Conservation (phyloP, 2,113 vertebrate genomes). For the Oncorhynchus tshawytscha region DNA sequence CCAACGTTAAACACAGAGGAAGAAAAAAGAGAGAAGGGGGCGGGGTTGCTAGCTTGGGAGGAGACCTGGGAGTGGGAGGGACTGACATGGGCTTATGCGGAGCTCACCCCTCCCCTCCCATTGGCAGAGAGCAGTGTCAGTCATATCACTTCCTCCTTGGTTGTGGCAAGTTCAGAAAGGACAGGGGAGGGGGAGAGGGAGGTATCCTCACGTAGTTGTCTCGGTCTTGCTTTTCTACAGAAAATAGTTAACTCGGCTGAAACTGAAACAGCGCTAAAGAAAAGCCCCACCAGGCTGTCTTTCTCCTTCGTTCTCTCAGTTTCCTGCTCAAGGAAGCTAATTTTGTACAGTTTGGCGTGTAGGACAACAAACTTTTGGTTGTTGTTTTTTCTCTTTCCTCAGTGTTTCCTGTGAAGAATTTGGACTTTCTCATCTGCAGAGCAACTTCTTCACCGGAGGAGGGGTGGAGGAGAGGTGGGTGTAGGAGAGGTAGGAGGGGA, state of each 20-base stretch:
- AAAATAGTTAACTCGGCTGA: conserved; percentile 62
- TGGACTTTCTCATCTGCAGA: conserved; percentile 69
- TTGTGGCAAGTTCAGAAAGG: conserved; percentile 43
- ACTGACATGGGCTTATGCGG: neutral
- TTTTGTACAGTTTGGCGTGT: conserved; percentile 64
- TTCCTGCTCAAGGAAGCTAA: conserved; percentile 78
- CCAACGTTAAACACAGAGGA: neutral
- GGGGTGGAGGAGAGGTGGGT: neutral
- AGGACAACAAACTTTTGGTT: conserved; percentile 56
- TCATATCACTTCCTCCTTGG: conserved; percentile 71
- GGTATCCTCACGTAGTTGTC: conserved; percentile 42
- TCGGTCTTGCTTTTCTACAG: conserved; percentile 32
- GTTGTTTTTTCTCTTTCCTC: conserved; percentile 18
- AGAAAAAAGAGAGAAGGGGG: neutral
- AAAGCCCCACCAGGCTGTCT: conserved; percentile 60
- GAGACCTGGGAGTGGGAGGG: conserved; percentile 22
- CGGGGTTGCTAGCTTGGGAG: conserved; percentile 17
- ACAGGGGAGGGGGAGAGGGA: conserved; percentile 46
- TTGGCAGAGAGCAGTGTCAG: conserved; percentile 62
- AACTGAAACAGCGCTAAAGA: conserved; percentile 75
- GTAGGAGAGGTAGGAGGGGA: conserved; percentile 17
- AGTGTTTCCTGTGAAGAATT: conserved; percentile 51
- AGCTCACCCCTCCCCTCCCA: conserved; percentile 1
- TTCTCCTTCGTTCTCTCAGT: conserved; percentile 59
- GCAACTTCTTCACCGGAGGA: conserved; percentile 39